Base-by-base conservation (phyloP, 1,140 invertebrate species). In the Saccostrea cuccullata region DNA sequence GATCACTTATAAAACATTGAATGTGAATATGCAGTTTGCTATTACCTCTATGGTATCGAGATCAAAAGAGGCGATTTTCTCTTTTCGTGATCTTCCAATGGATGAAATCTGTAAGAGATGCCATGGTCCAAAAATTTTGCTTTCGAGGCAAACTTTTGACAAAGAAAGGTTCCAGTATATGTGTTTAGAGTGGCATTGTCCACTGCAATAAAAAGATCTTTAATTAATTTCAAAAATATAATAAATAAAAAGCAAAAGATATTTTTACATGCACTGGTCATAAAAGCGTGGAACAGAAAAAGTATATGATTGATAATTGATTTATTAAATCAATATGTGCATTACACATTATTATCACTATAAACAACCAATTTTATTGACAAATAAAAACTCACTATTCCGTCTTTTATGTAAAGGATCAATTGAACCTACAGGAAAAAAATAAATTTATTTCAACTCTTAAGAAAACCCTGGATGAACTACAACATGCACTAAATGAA, bases 21-120 rank as follows among this genome's bases (percentile, higher is more conserved):
- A 20, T 47, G 47, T 47, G 0, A 20, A 64, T 2, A 64, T 64
- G 58, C 15, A 20, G 58, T 20, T 20, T 64, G 5, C n/a, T n/a
- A 17, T 20, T 6, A 77, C 70, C 70, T 77, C 70, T 12, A 77
- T 30, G 26, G 70, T 23, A 13, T 40, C 13, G 12, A 77, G 70
- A 77, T 77, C 70, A 77, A 77, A 77, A 6, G 70, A 30, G 26
- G 70, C 26, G 70, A 77, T 15, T 77, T 77, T 77, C 30, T 77
- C 70, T 30, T 77, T 77, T 77, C 70, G 11, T 77, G 70, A 36
- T 36, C 26, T 5, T 77, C 26, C 8, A 77, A 26, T 15, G 23
- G 70, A 15, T 23, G 70, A 77, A 77, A 77, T 13, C 70, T 26
- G 26, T 77, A 77, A 30, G 70, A 12, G 26, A 36, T 30, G 13